A percentile compares a stretch with the other conserved stretches of the same genome.
Evolutionary conservation across 2,888 invertebrate species (phyloP).

Genomic region (Xanthia togata): DNA sequence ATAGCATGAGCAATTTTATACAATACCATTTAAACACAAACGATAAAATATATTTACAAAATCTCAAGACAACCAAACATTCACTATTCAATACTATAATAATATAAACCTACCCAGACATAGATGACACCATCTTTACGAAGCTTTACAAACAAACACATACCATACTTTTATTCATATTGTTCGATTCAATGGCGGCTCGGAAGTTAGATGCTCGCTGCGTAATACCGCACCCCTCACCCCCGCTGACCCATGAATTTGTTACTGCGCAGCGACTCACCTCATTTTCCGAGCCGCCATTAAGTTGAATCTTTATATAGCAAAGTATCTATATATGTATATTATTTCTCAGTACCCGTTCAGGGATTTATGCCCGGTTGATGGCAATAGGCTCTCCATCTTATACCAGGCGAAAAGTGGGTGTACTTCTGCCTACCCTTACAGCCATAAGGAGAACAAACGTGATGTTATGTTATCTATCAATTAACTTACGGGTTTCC

Average conservation of each 20-base stretch:
- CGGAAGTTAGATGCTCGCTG: too few species aligned
- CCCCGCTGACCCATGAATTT: too few species aligned
- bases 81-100: constrained; percentile 3
- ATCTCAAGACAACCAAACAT: constrained; percentile 8
- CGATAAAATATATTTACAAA: constrained; percentile 19
- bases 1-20: constrained; percentile 4
- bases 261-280: too few species aligned
- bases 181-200: too few species aligned
- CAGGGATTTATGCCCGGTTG: neutral
- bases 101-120: neutral
- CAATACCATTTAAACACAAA: constrained; percentile 2
- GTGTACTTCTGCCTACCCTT: neutral
- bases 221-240: too few species aligned
- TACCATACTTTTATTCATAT: neutral
- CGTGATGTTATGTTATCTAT: neutral
- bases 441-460: neutral
- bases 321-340: neutral
- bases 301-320: neutral
- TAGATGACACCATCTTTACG: constrained; percentile 29
- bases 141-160: neutral
- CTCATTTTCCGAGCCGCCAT: too few species aligned
- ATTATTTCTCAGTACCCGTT: neutral
- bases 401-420: neutral
- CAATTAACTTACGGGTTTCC: constrained; percentile 26
- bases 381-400: neutral